phyloP scores from a whole-genome alignment of 1,140 invertebrate species.

The Drosophila kepulauana region DNA sequence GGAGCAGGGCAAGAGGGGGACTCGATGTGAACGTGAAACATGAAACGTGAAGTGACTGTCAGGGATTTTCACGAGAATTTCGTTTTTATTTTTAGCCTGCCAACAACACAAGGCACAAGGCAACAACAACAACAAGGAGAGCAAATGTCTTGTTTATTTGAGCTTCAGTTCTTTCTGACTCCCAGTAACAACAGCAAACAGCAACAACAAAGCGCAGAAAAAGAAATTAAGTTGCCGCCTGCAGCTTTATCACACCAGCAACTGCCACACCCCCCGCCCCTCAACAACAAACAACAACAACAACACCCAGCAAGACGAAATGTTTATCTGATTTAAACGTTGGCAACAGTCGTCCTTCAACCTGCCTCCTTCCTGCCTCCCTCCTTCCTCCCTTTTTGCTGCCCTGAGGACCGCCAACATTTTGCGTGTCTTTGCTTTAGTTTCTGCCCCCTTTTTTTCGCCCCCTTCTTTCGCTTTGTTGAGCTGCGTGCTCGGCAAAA shows the following conservation, averaged over 20 bases:
- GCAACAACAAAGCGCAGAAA: slow-evolving; percentile 38
- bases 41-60: slow-evolving; percentile 58
- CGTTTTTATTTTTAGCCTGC: slow-evolving; percentile 47
- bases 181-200: slow-evolving; percentile 13
- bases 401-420: slow-evolving; percentile 51
- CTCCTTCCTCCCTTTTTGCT: background rate
- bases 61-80: slow-evolving; percentile 45
- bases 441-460: background rate
- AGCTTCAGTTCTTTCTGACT: slow-evolving; percentile 41
- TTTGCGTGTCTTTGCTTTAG: slow-evolving; percentile 60
- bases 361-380: background rate
- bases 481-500: slow-evolving; percentile 48
- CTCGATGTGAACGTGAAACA: slow-evolving; percentile 23
- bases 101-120: slow-evolving; percentile 21
- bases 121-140: slow-evolving; percentile 43
- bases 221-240: slow-evolving; percentile 81
- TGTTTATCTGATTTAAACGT: slow-evolving; percentile 81
- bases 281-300: slow-evolving; percentile 48
- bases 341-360: slow-evolving; percentile 61
- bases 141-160: slow-evolving; percentile 75
- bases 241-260: slow-evolving; percentile 75
- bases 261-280: slow-evolving; percentile 16
- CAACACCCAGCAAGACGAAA: slow-evolving; percentile 52
- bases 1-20: background rate
- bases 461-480: background rate